Base-by-base conservation (phyloP, 2,797 vertebrate species). In the Syngnathus acus region DNA sequence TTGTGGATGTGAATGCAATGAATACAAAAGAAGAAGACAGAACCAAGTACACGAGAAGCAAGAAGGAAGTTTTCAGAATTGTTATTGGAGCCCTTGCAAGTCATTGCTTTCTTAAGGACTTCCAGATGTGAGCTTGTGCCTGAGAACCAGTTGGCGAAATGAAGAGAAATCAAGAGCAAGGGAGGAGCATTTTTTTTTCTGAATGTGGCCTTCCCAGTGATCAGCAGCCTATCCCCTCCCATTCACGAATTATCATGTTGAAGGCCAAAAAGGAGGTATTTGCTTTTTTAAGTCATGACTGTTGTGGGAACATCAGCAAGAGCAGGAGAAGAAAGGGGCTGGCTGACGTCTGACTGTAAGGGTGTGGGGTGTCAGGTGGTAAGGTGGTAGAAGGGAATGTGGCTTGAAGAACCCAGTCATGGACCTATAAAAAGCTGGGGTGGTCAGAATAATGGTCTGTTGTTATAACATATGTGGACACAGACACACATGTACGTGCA, bases 31-130 rank as follows among this genome's bases (percentile, higher is more conserved):
- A 74, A 68, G 68, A 70, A 69, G 70, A 77, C 78, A 77, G 77
- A 38, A 74, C 63, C 74, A 60, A 70, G 68, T 68, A 67, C 64
- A 72, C 73, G 59, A 67, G 67, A 72, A 67, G 47, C 74, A 66
- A 55, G 43, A 62, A 71, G 72, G 70, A 76, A 78, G 78, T 79
- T 86, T 87, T 76, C 78, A 74, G 79, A 78, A 83, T 80, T 89
- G 88, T 90, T 91, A 89, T 91, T 91, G 88, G 89, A 92, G 89
- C 85, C 83, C 74, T 32, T 72, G 81, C 79, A 92, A 90, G 89
- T 90, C 81, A 84, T 90, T 90, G 87, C 80, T 86, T 84, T 72
- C 78, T 85, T 92, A 92, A 92, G 89, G 86, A 88, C 82, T 91
- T 92, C 91, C 92, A 93, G 91, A 93, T 93, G 92, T 90, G 83